These are phyloP conservation scores for rabbit (Oryctolagus cuniculus) DNA, from an alignment of 2,113 vertebrate genomes.

Conservation along the genomic window DNA sequence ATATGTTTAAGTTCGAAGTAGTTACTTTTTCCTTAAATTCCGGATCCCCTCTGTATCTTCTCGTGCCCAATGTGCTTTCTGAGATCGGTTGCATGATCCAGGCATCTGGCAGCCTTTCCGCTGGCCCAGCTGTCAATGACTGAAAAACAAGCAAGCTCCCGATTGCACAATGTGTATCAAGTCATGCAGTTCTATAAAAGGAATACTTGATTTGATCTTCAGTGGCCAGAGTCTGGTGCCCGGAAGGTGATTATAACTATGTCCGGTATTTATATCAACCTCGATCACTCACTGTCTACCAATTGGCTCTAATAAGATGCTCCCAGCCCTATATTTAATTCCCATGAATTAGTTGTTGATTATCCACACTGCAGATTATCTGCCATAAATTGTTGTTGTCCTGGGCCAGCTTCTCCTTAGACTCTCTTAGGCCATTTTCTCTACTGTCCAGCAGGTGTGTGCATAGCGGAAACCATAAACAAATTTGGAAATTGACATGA, in stretches of 20 bases:
- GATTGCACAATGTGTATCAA: not conserved
- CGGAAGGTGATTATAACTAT: constrained; percentile 59
- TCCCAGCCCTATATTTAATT: constrained; percentile 60
- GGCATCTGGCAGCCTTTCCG: constrained; percentile 51
- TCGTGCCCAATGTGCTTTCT: constrained; percentile 5
- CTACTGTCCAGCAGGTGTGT: not conserved
- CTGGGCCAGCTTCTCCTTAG: not conserved
- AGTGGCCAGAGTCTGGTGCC: constrained; percentile 55
- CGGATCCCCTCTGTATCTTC: not conserved
- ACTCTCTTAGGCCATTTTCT: not conserved
- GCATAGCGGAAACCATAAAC: constrained; percentile 29
- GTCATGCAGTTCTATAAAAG: constrained; percentile 67
- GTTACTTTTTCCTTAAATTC: constrained; percentile 41
- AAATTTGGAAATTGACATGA: constrained; percentile 44
- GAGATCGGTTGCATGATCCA: constrained; percentile 57
- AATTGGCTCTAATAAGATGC: constrained; percentile 61
- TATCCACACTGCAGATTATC: constrained; percentile 54
- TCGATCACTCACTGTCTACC: constrained; percentile 69
- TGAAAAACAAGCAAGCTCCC: constrained; percentile 66
- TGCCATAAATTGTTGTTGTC: constrained; percentile 61
- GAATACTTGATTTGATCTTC: constrained; percentile 68
- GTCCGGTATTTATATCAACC: constrained; percentile 70
- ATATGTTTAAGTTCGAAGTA: constrained; percentile 25
- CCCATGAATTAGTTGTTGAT: constrained; percentile 67
- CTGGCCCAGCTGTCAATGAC: constrained; percentile 72